Evolutionary conservation across 2,888 invertebrate genomes (phyloP), one percentile per base, ranked within the genome.

Genomic region (Eupelmus urozonus): DNA sequence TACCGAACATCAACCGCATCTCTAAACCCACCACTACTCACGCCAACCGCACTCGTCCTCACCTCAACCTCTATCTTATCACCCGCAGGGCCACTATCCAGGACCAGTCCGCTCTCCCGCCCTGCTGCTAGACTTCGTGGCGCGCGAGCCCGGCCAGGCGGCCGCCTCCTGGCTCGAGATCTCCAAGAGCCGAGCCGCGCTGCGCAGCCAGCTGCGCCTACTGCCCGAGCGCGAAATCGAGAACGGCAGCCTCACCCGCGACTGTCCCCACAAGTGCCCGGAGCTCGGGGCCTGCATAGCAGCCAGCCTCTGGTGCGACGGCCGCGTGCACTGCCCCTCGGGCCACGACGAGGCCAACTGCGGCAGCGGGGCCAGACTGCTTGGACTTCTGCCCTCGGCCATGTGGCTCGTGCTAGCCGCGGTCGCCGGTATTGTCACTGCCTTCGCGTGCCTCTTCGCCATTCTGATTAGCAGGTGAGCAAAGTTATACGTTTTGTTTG

Each of bases 81-180:
- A 34, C 34, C 16, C 5, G 20, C 67, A 80, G 80, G 67, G 63
- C 18, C n/a, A n/a, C n/a, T 88, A 86, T 85, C 87, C 87, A 0
- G 85, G 87, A 1, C 88, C 88, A 3, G 85, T 87, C 62, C 90
- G 92, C 73, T 92, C 93, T 3, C 92, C 93, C 2, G 92, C 92
- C 79, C 91, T 94, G 83, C 89, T 94, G 13, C 89, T 94, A 25
- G 94, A 95, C 84, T 95, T 94, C 87, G 92, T 95, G 23, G 92
- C 93, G 0, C 90, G 92, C 69, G 96, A 96, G 88, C 90, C 93
- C n/a, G 96, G 96, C 40, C 91, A 92, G 69, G 95, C 95, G 65
- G 93, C 93, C n/a, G 93, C 95, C 85, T 93, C 94, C 76, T 96
- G 96, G 96, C 91, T 96, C 87, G 94, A 94, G 87, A 94, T 94